Base-by-base conservation (phyloP, 2,888 invertebrate genomes). In the Pyrrhia umbra region DNA sequence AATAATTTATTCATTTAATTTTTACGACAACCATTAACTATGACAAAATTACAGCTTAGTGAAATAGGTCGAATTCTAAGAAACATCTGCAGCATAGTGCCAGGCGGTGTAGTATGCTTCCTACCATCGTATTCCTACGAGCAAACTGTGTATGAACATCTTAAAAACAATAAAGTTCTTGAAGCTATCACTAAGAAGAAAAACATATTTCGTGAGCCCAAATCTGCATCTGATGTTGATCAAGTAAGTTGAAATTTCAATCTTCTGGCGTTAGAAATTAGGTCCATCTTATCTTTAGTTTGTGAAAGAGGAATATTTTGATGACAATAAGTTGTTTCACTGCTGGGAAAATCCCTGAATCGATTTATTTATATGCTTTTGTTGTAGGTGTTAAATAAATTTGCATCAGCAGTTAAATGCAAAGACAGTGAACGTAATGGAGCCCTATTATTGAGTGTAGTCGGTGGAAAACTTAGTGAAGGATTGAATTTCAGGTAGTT, bases 381-480 rank as follows among this genome's bases (percentile, higher is more conserved):
- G 42, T 84, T 81, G 0, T 64, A 95, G 95, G 92, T 95, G 6
- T 75, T 95, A 56, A 85, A 86, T 50, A 92, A 93, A 72, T 94
- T 86, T 62, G 89, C 93, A 0, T 61, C 85, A 42, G 92, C 93
- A 8, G 88, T 94, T 0, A 88, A 81, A 56, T 89, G 80, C 43
- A 93, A 92, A 80, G 84, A 85, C n/a, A 75, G 86, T 0, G 84
- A 84, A 3, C 85, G 85, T 6, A 95, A 92, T 75, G 98, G 98
- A 5, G 98, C 99, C 0, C 86, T 99, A 18, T 91, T 99, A 42
- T 96, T 99, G 72, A 98, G 99, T 89, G 99, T 99, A n/a, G 98
- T 99, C 3, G 98, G 98, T 72, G 99, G 99, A 0, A 99, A 99
- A 94, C 95, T 99, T 83, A 99, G 99, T 85, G 99, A 99, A 95